These are phyloP conservation scores for Toxotes jaculatrix DNA, from an alignment of 2,113 vertebrate genomes.

Conservation along the genomic window DNA sequence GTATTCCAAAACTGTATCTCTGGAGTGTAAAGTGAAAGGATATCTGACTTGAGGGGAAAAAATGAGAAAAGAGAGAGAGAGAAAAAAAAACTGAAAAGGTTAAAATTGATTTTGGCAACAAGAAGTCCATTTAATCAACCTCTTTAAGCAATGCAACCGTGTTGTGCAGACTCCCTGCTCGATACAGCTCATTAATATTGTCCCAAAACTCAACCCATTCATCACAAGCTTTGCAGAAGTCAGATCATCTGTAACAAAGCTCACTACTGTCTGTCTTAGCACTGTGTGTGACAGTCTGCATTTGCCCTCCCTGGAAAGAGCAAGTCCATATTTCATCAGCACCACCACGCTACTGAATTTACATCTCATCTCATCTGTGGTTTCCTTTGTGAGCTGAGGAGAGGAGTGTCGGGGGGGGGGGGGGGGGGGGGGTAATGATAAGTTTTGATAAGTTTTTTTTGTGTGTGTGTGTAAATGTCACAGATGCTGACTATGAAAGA, in stretches of 20 bases:
- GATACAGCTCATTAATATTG: slow-evolving; percentile 66
- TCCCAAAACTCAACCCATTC: slow-evolving; percentile 63
- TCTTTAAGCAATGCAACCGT: slow-evolving; percentile 55
- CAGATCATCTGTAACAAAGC: slow-evolving; percentile 50
- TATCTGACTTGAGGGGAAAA: slow-evolving; percentile 35
- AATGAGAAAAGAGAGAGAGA: slow-evolving; percentile 9
- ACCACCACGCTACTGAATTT: slow-evolving; percentile 30
- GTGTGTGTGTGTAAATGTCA: slow-evolving; percentile 58
- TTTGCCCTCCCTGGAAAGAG: slow-evolving; percentile 59
- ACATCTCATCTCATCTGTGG: slow-evolving; percentile 24
- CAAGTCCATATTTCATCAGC: slow-evolving; percentile 60
- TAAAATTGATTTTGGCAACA: slow-evolving; percentile 68
- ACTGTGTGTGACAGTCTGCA: slow-evolving; percentile 38
- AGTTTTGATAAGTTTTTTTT: slow-evolving; percentile 40
- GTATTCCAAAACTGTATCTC: slow-evolving; percentile 34
- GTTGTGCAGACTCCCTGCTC: slow-evolving; percentile 45
- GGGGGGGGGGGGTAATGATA: background rate
- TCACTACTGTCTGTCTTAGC: slow-evolving; percentile 37
- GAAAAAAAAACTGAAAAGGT: slow-evolving; percentile 37
- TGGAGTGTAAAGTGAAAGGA: slow-evolving; percentile 20
- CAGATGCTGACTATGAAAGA: slow-evolving; percentile 40
- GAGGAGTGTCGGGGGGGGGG: too few species aligned
- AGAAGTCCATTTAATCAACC: slow-evolving; percentile 66
- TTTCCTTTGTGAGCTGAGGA: slow-evolving; percentile 29
- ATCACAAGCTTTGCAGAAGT: slow-evolving; percentile 53